These are phyloP conservation scores for Pithys albifrons DNA, from an alignment of 2,113 vertebrate genomes.

Conservation along the genomic window DNA sequence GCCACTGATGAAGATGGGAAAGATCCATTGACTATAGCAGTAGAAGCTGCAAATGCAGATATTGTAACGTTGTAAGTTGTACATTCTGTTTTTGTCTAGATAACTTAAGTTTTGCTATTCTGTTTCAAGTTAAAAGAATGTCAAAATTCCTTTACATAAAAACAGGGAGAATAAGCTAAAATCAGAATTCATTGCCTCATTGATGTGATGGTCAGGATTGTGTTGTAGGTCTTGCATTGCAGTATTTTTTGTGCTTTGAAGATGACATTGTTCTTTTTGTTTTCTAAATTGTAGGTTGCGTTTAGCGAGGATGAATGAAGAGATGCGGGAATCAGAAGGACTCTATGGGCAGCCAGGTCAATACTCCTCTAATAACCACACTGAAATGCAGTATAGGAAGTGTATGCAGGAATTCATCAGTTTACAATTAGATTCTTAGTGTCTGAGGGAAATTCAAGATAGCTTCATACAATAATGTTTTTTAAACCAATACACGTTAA, in stretches of 20 bases:
- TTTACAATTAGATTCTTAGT: slow-evolving; percentile 88
- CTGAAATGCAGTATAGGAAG: slow-evolving; percentile 96
- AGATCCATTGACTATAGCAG: slow-evolving; percentile 90
- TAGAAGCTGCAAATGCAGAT: slow-evolving; percentile 96
- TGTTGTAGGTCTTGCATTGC: not conserved
- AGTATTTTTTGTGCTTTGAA: not conserved
- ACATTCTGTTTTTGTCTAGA: not conserved
- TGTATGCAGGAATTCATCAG: slow-evolving; percentile 97
- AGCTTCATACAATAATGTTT: slow-evolving; percentile 21
- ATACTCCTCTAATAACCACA: slow-evolving; percentile 91
- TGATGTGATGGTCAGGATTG: not conserved
- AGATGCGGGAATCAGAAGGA: slow-evolving; percentile 98
- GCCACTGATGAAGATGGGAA: slow-evolving; percentile 93
- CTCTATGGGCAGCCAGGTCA: slow-evolving; percentile 97
- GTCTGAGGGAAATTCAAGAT: not conserved
- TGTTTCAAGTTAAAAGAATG: not conserved
- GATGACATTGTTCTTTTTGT: not conserved
- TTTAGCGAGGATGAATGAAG: slow-evolving; percentile 98
- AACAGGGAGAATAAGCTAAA: not conserved
- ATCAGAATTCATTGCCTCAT: not conserved
- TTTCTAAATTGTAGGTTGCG: slow-evolving; percentile 81
- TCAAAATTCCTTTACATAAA: not conserved
- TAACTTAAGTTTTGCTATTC: not conserved
- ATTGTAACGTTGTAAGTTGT: slow-evolving; percentile 94
- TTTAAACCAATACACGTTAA: slow-evolving; percentile 36